Percentiles rank a stretch among this genome's conserved stretches.
These are phyloP conservation scores for Tauraco hartlaubi DNA, from an alignment of 2,797 vertebrate species.

Conservation along the genomic window DNA sequence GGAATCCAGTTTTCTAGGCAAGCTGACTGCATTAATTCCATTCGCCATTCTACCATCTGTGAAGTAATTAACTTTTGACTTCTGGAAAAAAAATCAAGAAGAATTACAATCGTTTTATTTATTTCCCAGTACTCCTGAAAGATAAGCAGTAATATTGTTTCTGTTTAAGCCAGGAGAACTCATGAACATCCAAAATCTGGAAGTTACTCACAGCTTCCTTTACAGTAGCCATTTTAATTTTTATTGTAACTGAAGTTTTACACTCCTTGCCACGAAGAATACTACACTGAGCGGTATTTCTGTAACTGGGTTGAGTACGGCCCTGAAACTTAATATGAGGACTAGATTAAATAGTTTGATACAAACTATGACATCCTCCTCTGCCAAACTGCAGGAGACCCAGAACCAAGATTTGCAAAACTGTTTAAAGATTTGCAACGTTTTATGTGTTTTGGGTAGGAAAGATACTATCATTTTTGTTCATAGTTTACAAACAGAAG, in stretches of 20 bases:
- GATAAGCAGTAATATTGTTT: constrained; percentile 16
- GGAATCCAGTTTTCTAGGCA: constrained; percentile 62
- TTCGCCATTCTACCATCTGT: constrained; percentile 64
- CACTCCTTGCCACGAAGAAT: not conserved
- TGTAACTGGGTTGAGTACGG: not conserved
- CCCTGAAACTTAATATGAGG: not conserved
- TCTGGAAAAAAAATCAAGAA: constrained; percentile 37
- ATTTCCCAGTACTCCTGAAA: constrained; percentile 32
- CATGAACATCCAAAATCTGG: not conserved
- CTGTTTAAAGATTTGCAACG: not conserved
- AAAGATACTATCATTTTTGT: not conserved
- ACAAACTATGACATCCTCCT: not conserved
- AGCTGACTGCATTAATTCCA: constrained; percentile 45
- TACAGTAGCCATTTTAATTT: not conserved
- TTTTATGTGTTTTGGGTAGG: not conserved
- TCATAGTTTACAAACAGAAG: not conserved
- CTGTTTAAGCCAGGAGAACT: not conserved
- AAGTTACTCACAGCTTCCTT: not conserved
- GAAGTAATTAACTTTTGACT: constrained; percentile 74
- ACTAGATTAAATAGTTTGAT: not conserved
- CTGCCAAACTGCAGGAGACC: not conserved
- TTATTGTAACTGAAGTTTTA: not conserved
- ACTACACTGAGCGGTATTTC: not conserved
- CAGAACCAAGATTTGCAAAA: not conserved
- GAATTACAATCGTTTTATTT: constrained; percentile 48